Base-by-base conservation (phyloP, 2,113 vertebrate species). In the Varanus komodoensis region DNA sequence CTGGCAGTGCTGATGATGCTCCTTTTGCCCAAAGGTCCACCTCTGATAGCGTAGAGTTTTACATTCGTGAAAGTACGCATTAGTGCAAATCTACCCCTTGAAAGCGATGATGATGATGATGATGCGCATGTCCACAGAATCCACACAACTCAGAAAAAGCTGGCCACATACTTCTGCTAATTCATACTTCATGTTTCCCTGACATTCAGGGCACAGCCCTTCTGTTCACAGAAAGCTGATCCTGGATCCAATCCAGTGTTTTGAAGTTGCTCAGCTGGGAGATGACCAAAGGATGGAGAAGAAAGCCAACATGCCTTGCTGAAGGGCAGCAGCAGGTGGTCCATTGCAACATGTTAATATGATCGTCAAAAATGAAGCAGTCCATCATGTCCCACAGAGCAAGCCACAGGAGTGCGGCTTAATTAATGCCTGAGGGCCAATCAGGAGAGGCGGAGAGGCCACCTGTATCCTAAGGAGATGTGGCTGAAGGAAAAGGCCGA, bases 371-470 rank as follows among this genome's bases (percentile, higher is more conserved):
- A 81, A 1, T 0, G 0, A 71, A 50, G 27, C 87, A 34, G 23
- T 50, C 78, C 34, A 52, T 82, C 25, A 2, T 75, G 57, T 27
- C 1, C 23, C 52, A 8, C 29, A 21, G 52, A n/a, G 34, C 57
- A 50, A 89, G 34, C 11, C 87, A 83, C 34, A n/a, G 61, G 68
- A 54, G 69, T 61, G 34, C 19, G 23, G 14, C 27, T 32, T 64
- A 83, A 83, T 89, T 83, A 83, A 83, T 74, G 52, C 69, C 64
- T 89, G 32, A 61, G 34, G 71, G 52, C 85, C 44, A 86, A 75
- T 86, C 85, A 86, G 57, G 52, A n/a, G 71, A 38, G n/a, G 29
- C 29, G 8, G 3, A 38, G 79, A 73, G 69, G 52, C 44, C 23
- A 44, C 50, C n/a, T 44, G 3, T 75, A 61, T 48, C n/a, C 69